Conservation (phyloP, 2,113 vertebrate species). For the Eurypyga helias region DNA sequence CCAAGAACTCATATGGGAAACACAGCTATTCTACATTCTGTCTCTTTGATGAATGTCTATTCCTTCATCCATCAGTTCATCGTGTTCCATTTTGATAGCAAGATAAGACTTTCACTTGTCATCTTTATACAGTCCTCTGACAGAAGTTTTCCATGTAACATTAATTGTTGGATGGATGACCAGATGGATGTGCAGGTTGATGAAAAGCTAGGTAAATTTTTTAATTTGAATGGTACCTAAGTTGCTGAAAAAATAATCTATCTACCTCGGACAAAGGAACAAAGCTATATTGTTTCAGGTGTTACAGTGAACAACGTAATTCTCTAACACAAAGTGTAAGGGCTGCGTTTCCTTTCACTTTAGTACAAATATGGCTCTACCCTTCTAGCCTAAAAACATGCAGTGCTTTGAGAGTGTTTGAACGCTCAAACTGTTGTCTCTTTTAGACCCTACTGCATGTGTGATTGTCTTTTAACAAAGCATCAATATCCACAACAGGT, state of each 20-base stretch:
- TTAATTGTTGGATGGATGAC: constrained; percentile 48
- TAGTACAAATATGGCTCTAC: background rate
- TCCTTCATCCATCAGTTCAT: background rate
- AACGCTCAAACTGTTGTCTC: background rate
- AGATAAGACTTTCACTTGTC: constrained; percentile 26
- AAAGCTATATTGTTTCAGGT: background rate
- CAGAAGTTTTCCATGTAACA: constrained; percentile 2
- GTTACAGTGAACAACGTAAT: background rate
- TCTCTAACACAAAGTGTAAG: background rate
- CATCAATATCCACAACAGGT: constrained; percentile 54
- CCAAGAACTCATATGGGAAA: background rate
- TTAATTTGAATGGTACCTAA: background rate
- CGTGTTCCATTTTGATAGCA: constrained; percentile 9
- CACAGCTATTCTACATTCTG: background rate
- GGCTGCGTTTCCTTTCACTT: background rate
- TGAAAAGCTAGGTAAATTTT: background rate
- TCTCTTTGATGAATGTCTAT: background rate
- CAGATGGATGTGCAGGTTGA: background rate
- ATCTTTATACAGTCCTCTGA: constrained; percentile 12
- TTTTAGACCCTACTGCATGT: background rate
- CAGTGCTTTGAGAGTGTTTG: background rate
- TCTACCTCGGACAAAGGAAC: background rate
- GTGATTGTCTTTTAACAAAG: constrained; percentile 64
- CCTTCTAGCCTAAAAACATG: background rate
- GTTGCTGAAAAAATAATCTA: background rate